Base-by-base conservation (phyloP, 2,797 vertebrate genomes). In the Liasis olivaceus region DNA sequence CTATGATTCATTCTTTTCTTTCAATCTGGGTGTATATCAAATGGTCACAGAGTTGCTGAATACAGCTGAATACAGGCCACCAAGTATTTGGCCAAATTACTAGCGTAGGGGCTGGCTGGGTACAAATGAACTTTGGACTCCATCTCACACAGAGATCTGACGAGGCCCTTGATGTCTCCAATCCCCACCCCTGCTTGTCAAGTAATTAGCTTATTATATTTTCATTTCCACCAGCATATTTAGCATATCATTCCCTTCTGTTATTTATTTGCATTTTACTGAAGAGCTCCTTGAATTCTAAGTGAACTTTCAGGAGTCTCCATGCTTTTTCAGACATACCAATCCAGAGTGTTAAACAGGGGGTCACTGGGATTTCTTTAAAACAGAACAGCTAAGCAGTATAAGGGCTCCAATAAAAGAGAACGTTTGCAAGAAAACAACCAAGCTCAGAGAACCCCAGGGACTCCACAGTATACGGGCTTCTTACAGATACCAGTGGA, bases 181-280 rank as follows among this genome's bases (percentile, higher is more conserved):
- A 51, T 26, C 1, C 13, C 13, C 8, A 28, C 22, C 28, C 28
- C 9, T 72, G 63, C 22, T 26, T 12, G 36, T 58, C 62, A 87
- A 14, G 42, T 28, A 85, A 36, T 56, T 2, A 66, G 5, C 31
- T 51, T 66, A 11, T 58, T 69, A 42, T 26, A 51, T 66, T 87
- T 91, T 87, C 24, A 87, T 91, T 77, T 22, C 54, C 24, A 20
- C 31, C 31, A 5, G 26, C 90, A 91, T 91, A 87, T 72, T 91
- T 91, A 56, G 26, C 63, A 87, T 91, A 87, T 13, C 84, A 86
- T 85, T 63, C 31, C 47, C 22, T 91, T 14, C 13, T 72, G 13
- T 87, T 69, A 91, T 47, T 87, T 91, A 59, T 36, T 87, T 91
- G 85, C 51, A 87, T 72, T 72, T 72, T 72, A 31, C 15, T 87